These are phyloP conservation scores for Tuta absoluta DNA, from an alignment of 2,888 invertebrate species.

Conservation along the genomic window DNA sequence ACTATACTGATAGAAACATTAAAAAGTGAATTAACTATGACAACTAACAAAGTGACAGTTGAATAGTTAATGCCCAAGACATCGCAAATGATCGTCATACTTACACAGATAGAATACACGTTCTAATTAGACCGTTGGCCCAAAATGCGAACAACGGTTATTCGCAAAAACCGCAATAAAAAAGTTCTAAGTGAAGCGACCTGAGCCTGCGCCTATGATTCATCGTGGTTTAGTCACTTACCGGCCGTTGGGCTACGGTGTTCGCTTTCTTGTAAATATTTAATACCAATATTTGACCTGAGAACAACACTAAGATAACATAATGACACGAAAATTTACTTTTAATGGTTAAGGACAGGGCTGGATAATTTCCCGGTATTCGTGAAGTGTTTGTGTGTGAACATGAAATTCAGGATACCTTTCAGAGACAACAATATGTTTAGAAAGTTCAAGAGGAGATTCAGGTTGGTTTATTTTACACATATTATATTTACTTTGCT, in stretches of 20 bases:
- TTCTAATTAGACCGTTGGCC: slow-evolving; percentile 55
- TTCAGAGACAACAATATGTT: slow-evolving; percentile 48
- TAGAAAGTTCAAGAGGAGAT: slow-evolving; percentile 48
- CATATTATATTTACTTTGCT: background rate
- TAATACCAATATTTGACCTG: slow-evolving; percentile 62
- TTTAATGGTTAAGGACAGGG: slow-evolving; percentile 30
- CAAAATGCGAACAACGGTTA: slow-evolving; percentile 62
- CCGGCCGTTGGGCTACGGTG: slow-evolving; percentile 50
- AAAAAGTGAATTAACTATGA: background rate
- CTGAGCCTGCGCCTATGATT: slow-evolving; percentile 64
- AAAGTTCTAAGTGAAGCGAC: slow-evolving; percentile 66
- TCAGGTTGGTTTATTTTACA: slow-evolving; percentile 43
- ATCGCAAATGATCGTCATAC: slow-evolving; percentile 26
- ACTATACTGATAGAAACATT: background rate
- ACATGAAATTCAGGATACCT: slow-evolving; percentile 57
- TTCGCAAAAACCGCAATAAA: slow-evolving; percentile 66
- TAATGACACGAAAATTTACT: slow-evolving; percentile 35
- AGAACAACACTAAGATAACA: slow-evolving; percentile 42
- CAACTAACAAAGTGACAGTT: slow-evolving; percentile 5
- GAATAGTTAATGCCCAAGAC: slow-evolving; percentile 19
- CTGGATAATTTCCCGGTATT: slow-evolving; percentile 21
- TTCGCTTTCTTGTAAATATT: slow-evolving; percentile 65
- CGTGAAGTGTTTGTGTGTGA: slow-evolving; percentile 34
- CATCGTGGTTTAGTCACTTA: slow-evolving; percentile 64
- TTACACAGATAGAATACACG: slow-evolving; percentile 35